A percentile compares a stretch with the other conserved stretches of the same genome.
Conservation (phyloP, 2,797 vertebrate genomes). For the Naso thynnoides region DNA sequence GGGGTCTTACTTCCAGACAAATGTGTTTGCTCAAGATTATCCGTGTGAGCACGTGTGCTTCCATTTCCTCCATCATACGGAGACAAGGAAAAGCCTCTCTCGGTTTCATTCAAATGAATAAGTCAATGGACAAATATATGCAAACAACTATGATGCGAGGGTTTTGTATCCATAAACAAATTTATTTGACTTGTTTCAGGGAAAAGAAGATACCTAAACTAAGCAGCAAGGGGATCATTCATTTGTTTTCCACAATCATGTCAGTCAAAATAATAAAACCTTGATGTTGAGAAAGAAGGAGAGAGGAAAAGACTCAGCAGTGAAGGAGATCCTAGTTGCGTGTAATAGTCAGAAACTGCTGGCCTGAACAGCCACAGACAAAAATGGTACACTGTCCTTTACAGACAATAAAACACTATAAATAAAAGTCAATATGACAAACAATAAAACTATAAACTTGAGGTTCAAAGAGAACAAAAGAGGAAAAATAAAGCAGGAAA, state of each 20-base stretch:
- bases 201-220: not conserved
- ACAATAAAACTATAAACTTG: conserved; percentile 24
- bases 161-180: not conserved
- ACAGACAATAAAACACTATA: conserved; percentile 27
- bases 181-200: not conserved
- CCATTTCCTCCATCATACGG: not conserved
- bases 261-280: not conserved
- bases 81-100: not conserved
- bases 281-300: not conserved
- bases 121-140: not conserved
- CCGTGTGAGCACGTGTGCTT: not conserved
- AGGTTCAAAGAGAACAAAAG: conserved; percentile 16
- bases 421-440: conserved; percentile 41
- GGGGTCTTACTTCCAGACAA: not conserved
- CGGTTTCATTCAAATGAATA: not conserved
- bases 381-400: conserved; percentile 19
- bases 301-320: conserved; percentile 4
- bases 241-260: not conserved
- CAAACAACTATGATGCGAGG: not conserved
- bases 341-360: conserved; percentile 18
- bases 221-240: not conserved
- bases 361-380: not conserved
- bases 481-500: conserved; percentile 15
- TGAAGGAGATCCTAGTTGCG: conserved; percentile 1
- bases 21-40: not conserved